A percentile compares a stretch with the other conserved stretches of the same genome.
Evolutionary conservation across 2,113 vertebrate genomes (phyloP).

Genomic region (Percina caprodes): DNA sequence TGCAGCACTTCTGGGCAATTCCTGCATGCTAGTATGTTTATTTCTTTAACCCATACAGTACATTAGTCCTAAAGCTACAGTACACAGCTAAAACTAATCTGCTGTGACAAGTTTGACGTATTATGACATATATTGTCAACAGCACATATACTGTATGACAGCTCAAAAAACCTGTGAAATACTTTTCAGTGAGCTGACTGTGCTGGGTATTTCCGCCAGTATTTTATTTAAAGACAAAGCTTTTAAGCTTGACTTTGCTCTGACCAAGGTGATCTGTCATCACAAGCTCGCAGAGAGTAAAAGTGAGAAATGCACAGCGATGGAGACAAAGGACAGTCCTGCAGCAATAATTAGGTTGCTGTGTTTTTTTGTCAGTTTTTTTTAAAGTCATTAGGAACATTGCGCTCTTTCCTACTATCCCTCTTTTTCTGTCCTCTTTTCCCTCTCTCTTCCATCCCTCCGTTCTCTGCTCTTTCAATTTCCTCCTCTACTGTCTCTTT

Average conservation of each 20-base stretch:
- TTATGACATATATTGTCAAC: neutral
- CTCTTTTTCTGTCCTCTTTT: conserved; percentile 43
- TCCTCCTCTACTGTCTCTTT: conserved; percentile 65
- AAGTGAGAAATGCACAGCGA: conserved; percentile 75
- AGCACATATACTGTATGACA: neutral
- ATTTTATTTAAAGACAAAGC: conserved; percentile 56
- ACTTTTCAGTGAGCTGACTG: neutral
- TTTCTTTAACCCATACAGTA: neutral
- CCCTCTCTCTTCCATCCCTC: conserved; percentile 38
- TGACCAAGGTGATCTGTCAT: conserved; percentile 73
- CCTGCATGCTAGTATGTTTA: neutral
- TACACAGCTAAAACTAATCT: neutral
- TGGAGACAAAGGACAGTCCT: conserved; percentile 73
- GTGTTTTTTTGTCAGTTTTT: conserved; percentile 71
- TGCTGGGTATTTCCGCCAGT: conserved; percentile 41
- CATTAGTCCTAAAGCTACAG: neutral
- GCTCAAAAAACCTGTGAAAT: neutral
- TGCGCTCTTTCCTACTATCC: conserved; percentile 38
- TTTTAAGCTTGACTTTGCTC: conserved; percentile 67
- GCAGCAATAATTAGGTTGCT: conserved; percentile 74
- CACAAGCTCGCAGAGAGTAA: conserved; percentile 21
- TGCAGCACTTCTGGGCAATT: neutral
- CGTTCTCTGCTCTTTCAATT: conserved; percentile 60
- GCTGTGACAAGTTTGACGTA: neutral
- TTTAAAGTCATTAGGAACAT: conserved; percentile 75